phyloP scores from a whole-genome alignment of 1,140 invertebrate genomes.

The Drosophila pectinifera region DNA sequence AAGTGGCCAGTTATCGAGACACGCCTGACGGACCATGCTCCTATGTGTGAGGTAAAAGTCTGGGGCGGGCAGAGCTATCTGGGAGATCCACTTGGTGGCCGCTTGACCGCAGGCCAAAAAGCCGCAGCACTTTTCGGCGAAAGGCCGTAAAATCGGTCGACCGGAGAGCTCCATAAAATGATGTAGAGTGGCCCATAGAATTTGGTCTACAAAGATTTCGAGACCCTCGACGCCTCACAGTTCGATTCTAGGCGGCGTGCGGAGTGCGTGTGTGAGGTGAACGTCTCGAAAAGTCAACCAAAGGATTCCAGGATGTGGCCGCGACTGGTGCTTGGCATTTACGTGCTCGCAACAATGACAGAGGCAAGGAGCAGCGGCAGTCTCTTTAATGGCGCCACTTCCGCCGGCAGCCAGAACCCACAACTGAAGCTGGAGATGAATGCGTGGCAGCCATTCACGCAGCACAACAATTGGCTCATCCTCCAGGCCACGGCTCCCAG shows the following conservation, averaged over 20 bases:
- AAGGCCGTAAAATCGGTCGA: conserved; percentile 75
- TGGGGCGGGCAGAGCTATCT: conserved; percentile 39
- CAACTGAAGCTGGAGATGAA: conserved; percentile 63
- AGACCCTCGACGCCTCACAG: conserved; percentile 36
- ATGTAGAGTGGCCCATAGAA: conserved; percentile 64
- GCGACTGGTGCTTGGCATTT: conserved; percentile 45
- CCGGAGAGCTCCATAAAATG: conserved; percentile 73
- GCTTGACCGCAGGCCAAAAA: conserved; percentile 47
- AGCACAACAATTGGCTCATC: conserved; percentile 78
- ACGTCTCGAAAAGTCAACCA: neutral
- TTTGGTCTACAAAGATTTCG: conserved; percentile 55
- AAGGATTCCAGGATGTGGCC: conserved; percentile 56
- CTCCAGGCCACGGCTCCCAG: conserved; percentile 72
- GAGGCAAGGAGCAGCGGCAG: conserved; percentile 25
- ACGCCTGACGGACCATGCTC: conserved; percentile 38
- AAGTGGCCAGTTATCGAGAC: conserved; percentile 36
- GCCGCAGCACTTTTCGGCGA: conserved; percentile 68
- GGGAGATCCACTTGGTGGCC: conserved; percentile 23
- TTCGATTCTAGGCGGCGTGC: conserved; percentile 68
- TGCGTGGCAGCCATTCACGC: conserved; percentile 68
- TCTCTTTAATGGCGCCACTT: conserved; percentile 67
- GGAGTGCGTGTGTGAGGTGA: conserved; percentile 51
- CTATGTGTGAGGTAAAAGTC: conserved; percentile 44
- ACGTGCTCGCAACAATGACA: conserved; percentile 43
- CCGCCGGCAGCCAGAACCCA: conserved; percentile 46